Percentiles rank a stretch among this genome's conserved stretches.
These are phyloP conservation scores for Andrena flavipes DNA, from an alignment of 2,888 invertebrate species.

Conservation along the genomic window DNA sequence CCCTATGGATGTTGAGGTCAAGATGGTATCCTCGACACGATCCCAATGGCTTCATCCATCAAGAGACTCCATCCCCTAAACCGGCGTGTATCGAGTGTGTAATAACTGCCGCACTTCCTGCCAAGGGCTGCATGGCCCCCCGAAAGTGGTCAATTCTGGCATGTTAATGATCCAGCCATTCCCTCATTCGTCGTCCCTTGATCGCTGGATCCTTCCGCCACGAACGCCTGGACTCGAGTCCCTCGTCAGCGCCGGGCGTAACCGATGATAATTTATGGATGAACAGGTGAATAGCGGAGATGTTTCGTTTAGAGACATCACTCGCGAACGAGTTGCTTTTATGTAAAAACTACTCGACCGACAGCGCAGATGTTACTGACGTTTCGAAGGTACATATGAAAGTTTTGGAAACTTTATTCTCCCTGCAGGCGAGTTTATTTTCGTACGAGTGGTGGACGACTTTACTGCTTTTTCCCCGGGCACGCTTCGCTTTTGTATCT, in stretches of 20 bases:
- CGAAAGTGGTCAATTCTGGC: background rate
- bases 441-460: background rate
- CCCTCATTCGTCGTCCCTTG: background rate
- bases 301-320: background rate
- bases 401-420: slow-evolving; percentile 41
- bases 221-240: background rate
- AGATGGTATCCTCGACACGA: slow-evolving; percentile 68
- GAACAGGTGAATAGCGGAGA: background rate
- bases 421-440: slow-evolving; percentile 47
- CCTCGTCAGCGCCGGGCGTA: too few species aligned
- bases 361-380: slow-evolving; percentile 40
- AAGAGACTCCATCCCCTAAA: slow-evolving; percentile 28
- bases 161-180: background rate
- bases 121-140: background rate
- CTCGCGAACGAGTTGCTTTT: slow-evolving; percentile 37
- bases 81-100: slow-evolving; percentile 22
- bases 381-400: slow-evolving; percentile 34
- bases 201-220: background rate
- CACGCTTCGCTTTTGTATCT: background rate
- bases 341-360: slow-evolving; percentile 9
- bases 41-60: slow-evolving; percentile 30
- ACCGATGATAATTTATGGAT: background rate
- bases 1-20: slow-evolving; percentile 66
- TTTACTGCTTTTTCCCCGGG: background rate
- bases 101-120: slow-evolving; percentile 38